Evolutionary conservation across 2,888 invertebrate species (phyloP).

Genomic region (Chrysina gloriosa): DNA sequence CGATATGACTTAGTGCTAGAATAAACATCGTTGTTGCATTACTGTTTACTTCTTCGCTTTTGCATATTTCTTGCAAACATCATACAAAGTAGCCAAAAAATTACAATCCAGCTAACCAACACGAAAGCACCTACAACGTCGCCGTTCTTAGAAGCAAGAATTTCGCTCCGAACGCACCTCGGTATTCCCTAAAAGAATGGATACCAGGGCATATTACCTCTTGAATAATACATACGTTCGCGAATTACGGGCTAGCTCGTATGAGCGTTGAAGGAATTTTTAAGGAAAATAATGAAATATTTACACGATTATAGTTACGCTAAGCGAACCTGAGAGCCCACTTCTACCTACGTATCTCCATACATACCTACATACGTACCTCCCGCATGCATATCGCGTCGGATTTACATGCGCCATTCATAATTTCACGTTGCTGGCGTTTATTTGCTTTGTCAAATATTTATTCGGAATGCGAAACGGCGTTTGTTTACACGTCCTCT

Average conservation of each 20-base stretch:
- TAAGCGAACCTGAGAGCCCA: not conserved
- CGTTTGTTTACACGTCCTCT: too few species aligned
- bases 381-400: too few species aligned
- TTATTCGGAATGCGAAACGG: too few species aligned
- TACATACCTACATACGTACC: too few species aligned
- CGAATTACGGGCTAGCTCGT: conserved; percentile 5
- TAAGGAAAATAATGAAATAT: conserved; percentile 19
- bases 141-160: not conserved
- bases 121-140: too few species aligned
- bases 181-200: conserved; percentile 1
- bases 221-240: conserved; percentile 1
- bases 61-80: too few species aligned
- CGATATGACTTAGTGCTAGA: too few species aligned
- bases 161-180: not conserved
- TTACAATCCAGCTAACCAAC: too few species aligned
- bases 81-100: too few species aligned
- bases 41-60: too few species aligned
- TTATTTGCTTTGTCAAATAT: too few species aligned
- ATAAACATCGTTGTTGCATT: too few species aligned
- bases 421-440: not conserved
- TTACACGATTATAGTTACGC: not conserved
- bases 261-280: conserved; percentile 18
- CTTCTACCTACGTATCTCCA: not conserved
- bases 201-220: conserved; percentile 7
- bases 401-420: not conserved